Conservation (phyloP, 2,113 vertebrate species). For the Lycaon pictus region DNA sequence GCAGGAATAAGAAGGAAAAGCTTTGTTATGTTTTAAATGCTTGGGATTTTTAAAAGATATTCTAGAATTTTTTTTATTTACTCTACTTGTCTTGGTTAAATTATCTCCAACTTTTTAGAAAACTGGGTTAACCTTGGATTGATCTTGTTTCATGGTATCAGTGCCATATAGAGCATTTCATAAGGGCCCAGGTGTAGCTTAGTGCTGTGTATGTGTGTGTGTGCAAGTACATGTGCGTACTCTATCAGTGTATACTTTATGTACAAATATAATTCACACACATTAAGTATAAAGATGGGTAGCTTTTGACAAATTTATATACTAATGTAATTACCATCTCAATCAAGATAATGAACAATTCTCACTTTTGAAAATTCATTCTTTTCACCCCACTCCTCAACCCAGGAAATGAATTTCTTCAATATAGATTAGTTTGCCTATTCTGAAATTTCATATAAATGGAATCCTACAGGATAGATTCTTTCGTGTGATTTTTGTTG, state of each 20-base stretch:
- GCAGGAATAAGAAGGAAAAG: not conserved
- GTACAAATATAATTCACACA: not conserved
- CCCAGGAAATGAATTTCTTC: not conserved
- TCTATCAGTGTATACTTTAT: not conserved
- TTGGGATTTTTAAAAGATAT: not conserved
- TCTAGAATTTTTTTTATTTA: not conserved
- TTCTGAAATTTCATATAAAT: not conserved
- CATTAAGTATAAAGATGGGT: not conserved
- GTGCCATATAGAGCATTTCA: not conserved
- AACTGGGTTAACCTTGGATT: not conserved
- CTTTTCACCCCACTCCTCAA: not conserved
- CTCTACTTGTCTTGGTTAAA: not conserved
- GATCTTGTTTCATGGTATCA: not conserved
- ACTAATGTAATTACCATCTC: not conserved
- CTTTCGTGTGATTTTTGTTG: too few species aligned
- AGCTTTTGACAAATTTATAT: not conserved
- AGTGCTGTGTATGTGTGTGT: rapidly evolving
- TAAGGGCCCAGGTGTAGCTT: not conserved
- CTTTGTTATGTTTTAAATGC: not conserved
- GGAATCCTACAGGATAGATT: not conserved
- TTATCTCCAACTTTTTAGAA: not conserved
- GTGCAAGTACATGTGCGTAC: not conserved
- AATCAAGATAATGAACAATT: not conserved
- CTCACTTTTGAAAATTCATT: not conserved
- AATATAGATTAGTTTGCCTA: not conserved